Evolutionary conservation across 2,888 invertebrate species (phyloP), one percentile per base, ranked within the genome.

Genomic region (Erpobdella octoculata): DNA sequence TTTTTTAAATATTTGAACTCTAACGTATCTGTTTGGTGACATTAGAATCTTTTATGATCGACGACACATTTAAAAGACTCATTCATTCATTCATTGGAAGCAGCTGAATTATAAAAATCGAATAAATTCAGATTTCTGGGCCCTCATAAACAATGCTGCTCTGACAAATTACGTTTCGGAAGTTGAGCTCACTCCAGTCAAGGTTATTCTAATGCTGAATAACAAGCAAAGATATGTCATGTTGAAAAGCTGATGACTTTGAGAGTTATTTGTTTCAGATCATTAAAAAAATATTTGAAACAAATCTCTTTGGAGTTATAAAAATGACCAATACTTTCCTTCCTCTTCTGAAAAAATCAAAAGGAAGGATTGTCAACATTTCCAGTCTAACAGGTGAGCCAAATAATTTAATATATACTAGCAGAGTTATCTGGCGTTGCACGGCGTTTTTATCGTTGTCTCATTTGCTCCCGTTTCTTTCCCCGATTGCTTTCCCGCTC

Each of bases 131-230:
- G 53, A 53, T 25, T 53, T 53, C 28, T 53, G 53, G 53, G 53
- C 53, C 28, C 53, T 53, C 21, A 53, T 53, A 6, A 53, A 53
- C 53, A 53, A 53, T 53, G 53, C 53, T 8, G 53, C 53, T 53
- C 53, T 9, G 21, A 25, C 53, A 21, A 53, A 53, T 28, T 53
- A 53, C 21, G 28, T 53, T 53, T 53, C 53, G 28, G 53, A 53
- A 1, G 53, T 53, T n/a, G 53, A 53, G 53, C 28, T 28, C 21
- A 53, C 53, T 25, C 53, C 53, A 28, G 28, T 53, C 6, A 53
- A 53, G 53, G 53, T 53, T 15, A 53, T 25, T 1, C 4, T 8
- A n/a, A 15, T 21, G 21, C 18, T 25, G 28, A 53, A n/a, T n/a
- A n/a, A n/a, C n/a, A n/a, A n/a, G n/a, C n/a, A n/a, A n/a, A n/a